Conservation (phyloP, 2,797 vertebrate genomes). For the Alouatta caraya region DNA sequence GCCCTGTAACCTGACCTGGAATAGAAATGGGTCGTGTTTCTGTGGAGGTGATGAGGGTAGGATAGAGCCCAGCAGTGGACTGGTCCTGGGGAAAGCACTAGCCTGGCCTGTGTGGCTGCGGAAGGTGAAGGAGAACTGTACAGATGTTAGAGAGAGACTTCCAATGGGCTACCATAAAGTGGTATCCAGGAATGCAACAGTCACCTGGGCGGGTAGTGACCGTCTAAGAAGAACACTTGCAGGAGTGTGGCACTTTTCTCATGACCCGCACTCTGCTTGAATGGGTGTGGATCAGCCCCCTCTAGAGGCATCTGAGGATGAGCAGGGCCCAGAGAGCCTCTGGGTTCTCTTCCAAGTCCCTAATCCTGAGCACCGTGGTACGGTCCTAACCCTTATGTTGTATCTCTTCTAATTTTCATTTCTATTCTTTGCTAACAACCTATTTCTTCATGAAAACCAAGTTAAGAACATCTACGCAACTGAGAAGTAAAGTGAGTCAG, state of each 20-base stretch:
- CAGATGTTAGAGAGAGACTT: not conserved
- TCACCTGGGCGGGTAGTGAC: not conserved
- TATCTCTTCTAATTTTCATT: not conserved
- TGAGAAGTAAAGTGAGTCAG: not conserved
- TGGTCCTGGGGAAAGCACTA: not conserved
- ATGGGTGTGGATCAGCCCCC: not conserved
- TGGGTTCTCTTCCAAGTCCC: not conserved
- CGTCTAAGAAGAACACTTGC: not conserved
- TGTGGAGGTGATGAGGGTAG: not conserved
- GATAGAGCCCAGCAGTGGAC: not conserved
- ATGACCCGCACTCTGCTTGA: not conserved
- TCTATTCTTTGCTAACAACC: not conserved
- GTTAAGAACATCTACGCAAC: not conserved
- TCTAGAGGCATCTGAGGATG: not conserved
- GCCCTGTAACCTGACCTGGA: not conserved
- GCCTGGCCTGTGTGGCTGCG: not conserved
- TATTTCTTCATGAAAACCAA: constrained; percentile 17
- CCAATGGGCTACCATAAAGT: not conserved
- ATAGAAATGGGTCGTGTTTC: not conserved
- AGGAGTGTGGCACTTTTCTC: not conserved
- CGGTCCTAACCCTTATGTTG: not conserved
- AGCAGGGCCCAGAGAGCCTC: not conserved
- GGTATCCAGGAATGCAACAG: not conserved
- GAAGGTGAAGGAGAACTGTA: not conserved
- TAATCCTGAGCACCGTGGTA: not conserved